Percentiles rank a stretch among this genome's conserved stretches.
phyloP scores from a whole-genome alignment of 2,113 vertebrate species.

The Progne subis region DNA sequence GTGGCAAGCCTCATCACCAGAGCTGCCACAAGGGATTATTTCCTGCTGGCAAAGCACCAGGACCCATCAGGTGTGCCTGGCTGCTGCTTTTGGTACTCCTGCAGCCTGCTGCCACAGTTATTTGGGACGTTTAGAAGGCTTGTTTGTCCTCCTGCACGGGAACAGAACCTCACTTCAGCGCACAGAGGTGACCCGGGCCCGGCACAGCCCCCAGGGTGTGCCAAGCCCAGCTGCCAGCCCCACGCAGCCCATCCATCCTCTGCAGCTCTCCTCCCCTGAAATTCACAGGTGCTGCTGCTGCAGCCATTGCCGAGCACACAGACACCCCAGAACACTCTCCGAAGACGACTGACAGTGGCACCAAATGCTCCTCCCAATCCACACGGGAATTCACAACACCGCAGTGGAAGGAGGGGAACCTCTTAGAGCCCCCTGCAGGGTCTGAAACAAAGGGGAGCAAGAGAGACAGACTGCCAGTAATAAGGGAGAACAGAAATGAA shows the following conservation, averaged over 20 bases:
- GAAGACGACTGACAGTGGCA: not conserved
- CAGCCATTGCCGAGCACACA: not conserved
- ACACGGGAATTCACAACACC: not conserved
- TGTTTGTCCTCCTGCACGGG: not conserved
- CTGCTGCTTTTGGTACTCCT: not conserved
- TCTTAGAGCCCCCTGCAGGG: not conserved
- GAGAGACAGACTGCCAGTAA: not conserved
- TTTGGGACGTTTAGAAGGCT: not conserved
- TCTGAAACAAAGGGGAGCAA: not conserved
- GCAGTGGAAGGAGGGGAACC: not conserved
- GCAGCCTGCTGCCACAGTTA: not conserved
- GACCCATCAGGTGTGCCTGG: fast-evolving
- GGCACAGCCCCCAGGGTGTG: fast-evolving
- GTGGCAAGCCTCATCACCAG: not conserved
- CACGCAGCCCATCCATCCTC: not conserved
- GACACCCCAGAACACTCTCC: not conserved
- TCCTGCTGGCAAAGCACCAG: not conserved
- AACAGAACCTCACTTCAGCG: not conserved
- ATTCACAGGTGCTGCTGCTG: not conserved
- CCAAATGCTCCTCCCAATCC: not conserved
- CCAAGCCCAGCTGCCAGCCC: not conserved
- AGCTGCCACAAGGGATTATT: not conserved
- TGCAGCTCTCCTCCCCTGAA: fast-evolving
- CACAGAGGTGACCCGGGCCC: fast-evolving
- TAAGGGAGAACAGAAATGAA: not conserved